Percentiles rank a stretch among this genome's conserved stretches.
phyloP scores from a whole-genome alignment of 2,888 invertebrate species.

The Gordius sp. region DNA sequence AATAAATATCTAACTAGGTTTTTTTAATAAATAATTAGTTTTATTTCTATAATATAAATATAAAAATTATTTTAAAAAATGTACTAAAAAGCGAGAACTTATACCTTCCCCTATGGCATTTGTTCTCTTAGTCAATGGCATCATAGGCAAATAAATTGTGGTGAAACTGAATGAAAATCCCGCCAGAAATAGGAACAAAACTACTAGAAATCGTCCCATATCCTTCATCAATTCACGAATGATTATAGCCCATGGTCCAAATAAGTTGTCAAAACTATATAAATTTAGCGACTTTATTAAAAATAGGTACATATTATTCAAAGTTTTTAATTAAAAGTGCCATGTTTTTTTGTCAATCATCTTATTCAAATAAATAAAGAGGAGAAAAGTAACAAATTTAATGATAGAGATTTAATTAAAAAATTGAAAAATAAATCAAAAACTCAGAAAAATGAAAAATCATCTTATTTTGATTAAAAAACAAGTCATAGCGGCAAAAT shows the following conservation, averaged over 20 bases:
- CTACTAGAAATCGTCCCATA: conserved; percentile 77
- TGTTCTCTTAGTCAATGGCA: conserved; percentile 23
- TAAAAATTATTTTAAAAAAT: neutral
- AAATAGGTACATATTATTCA: no score
- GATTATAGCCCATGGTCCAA: conserved; percentile 99
- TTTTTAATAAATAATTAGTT: neutral
- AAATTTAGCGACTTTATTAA: no score
- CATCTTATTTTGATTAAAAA: neutral
- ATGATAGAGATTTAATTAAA: neutral
- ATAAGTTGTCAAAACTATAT: conserved; percentile 87
- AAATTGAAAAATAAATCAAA: neutral
- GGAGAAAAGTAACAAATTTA: neutral
- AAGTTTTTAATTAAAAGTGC: no score
- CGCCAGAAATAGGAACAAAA: conserved; percentile 82
- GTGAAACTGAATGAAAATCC: conserved; percentile 73
- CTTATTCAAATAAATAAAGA: no score
- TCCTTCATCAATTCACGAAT: conserved; percentile 52
- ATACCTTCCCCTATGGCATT: conserved; percentile 16
- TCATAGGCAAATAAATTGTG: conserved; percentile 61
- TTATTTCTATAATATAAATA: neutral
- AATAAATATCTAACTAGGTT: neutral
- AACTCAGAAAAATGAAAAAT: no score
- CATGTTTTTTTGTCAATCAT: no score
- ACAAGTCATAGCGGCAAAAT: no score
- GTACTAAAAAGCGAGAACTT: neutral